Base-by-base conservation (phyloP, 2,113 vertebrate genomes). In the Scopus umbretta region DNA sequence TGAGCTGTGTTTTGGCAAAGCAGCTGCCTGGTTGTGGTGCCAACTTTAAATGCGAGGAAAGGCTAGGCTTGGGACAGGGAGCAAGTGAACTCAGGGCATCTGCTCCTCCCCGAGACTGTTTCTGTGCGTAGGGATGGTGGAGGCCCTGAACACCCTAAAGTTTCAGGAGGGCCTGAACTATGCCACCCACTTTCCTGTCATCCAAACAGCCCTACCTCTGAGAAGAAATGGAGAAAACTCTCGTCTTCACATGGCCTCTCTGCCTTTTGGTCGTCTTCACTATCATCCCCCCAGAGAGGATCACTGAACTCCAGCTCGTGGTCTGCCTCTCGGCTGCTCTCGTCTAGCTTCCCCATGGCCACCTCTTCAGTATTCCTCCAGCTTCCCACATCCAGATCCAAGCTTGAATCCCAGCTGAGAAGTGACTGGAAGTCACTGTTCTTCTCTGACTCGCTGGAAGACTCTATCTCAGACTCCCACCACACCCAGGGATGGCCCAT, bases 291-390 rank as follows among this genome's bases (percentile, higher is more conserved):
- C 88, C 96, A 95, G 56, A 96, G 65, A n/a, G 91, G 61, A 61
- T 97, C 97, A 80, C 91, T 96, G 62, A 78, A 43, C 92, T 94
- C 91, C 55, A 79, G 30, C 52, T 72, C 63, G 4, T 1, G 1
- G 23, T 86, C 86, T 80, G 87, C 58, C n/a, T 91, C 97, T 72
- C 16, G 86, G 94, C 94, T 98, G 96, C 94, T 98, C 81, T 97
- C 97, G 49, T 97, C 97, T 27, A 92, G 84, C 61, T 94, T 96
- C 75, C 91, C 95, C 73, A 85, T 11, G 68, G 93, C 87, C 53
- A 75, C 61, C 53, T 97, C 97, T 94, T 97, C 95, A 23, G 92
- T 58, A 75, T 96, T 94, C 88, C 96, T 98, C 98, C 98, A 98
- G 93, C 85, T 94, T 63, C 94, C 66, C 86, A 94, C 10, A 38